Percentiles rank a stretch among this genome's conserved stretches.
phyloP scores from a whole-genome alignment of 2,797 vertebrate species.

The Sebastiscus tertius region DNA sequence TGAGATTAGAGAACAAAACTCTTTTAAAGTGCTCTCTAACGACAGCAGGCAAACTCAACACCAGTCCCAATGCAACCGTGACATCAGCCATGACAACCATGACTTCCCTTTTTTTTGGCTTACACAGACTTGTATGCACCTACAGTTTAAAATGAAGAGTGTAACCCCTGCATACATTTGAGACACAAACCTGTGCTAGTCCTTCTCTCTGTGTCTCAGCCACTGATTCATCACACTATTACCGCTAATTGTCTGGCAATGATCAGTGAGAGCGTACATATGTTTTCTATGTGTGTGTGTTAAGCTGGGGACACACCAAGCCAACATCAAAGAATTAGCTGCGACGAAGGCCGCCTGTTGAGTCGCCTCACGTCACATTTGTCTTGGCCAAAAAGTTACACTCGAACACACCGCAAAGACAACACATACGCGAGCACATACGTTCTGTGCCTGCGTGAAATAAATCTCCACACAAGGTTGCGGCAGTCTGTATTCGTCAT shows the following conservation, averaged over 20 bases:
- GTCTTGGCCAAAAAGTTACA: too few species aligned
- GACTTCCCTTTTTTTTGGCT: conserved; percentile 31
- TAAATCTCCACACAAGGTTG: too few species aligned
- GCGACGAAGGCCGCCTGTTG: accelerated
- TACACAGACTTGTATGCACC: background rate
- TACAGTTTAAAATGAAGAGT: background rate
- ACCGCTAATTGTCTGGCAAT: background rate
- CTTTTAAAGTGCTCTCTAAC: conserved; percentile 32
- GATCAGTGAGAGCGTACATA: background rate
- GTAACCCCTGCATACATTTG: background rate
- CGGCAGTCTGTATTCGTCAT: too few species aligned
- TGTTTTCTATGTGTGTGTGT: background rate
- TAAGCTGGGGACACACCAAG: too few species aligned
- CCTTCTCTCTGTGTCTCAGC: background rate
- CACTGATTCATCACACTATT: background rate
- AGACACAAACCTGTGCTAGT: conserved; percentile 9
- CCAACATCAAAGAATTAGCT: too few species aligned
- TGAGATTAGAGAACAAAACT: conserved; percentile 48
- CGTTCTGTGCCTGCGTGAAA: too few species aligned
- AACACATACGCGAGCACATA: too few species aligned
- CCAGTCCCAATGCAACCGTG: conserved; percentile 13
- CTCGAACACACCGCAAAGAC: too few species aligned
- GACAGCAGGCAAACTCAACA: conserved; percentile 19
- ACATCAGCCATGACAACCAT: conserved; percentile 55
- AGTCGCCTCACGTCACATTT: too few species aligned